Conservation (phyloP, 2,888 invertebrate genomes). For the Monoplex corrugatus region DNA sequence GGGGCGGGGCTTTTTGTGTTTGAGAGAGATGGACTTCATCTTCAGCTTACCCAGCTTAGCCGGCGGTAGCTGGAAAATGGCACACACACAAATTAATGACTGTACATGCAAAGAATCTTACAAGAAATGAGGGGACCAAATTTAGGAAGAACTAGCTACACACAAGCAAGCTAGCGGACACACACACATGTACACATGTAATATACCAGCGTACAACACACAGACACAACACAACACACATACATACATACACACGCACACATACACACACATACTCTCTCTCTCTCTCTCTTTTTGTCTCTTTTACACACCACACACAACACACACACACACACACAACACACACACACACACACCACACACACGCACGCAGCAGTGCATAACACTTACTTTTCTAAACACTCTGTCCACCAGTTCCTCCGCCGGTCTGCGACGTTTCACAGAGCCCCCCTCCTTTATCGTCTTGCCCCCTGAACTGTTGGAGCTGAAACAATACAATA, state of each 20-base stretch:
- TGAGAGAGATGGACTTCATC: slow-evolving; percentile 41
- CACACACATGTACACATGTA: no score
- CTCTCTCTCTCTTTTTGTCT: not conserved
- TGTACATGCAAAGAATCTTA: not conserved
- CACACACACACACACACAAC: no score
- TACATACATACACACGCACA: no score
- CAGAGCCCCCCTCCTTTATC: slow-evolving; percentile 53
- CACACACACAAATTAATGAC: not conserved
- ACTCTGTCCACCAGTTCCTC: slow-evolving; percentile 75
- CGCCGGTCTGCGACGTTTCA: slow-evolving; percentile 72
- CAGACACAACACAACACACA: no score
- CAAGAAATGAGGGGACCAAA: no score
- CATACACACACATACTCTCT: not conserved
- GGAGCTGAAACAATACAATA: slow-evolving; percentile 50
- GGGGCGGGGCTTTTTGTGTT: slow-evolving; percentile 42
- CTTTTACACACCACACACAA: not conserved
- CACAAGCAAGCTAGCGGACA: no score
- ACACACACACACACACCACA: no score
- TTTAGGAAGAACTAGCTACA: not conserved
- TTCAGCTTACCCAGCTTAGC: slow-evolving; percentile 53
- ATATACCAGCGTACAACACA: not conserved
- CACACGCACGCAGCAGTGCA: no score
- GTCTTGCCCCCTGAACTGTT: slow-evolving; percentile 54
- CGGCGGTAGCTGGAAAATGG: slow-evolving; percentile 53
- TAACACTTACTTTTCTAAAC: slow-evolving; percentile 72